Base-by-base conservation (phyloP, 2,888 invertebrate genomes). In the Eurois occulta region DNA sequence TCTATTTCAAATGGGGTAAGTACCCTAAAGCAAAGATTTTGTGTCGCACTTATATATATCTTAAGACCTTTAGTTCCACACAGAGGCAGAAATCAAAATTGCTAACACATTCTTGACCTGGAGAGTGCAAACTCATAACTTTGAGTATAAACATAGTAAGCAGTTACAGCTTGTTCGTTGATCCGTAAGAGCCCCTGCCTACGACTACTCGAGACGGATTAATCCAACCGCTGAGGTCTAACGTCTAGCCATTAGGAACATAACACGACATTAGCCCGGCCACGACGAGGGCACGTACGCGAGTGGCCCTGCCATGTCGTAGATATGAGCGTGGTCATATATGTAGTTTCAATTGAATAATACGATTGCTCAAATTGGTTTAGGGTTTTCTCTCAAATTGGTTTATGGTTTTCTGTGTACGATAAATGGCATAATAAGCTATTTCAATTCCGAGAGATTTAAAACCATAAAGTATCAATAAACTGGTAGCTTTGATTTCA, bases 181-280 rank as follows among this genome's bases (percentile, higher is more conserved):
- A 77, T 80, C 70, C 77, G 28, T 82, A 84, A 82, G 77, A 75
- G 83, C 35, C 68, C 68, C 73, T 75, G 78, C 76, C 82, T 79
- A 77, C 75, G 74, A 89, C 75, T 80, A 83, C 84, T 75, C 74
- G 72, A 69, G n/a, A 41, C 58, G 67, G 83, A 85, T 89, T 86
- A 86, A 82, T 79, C 77, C 83, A 81, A 75, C 72, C 78, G 48
- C 60, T 73, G 72, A 71, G 75, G 69, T 65, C 83, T 83, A 73
- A 79, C 58, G 74, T 62, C 75, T 48, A 64, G 64, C 80, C 72
- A 86, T 86, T 87, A 83, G 70, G 70, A 77, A 83, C 72, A 71
- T 78, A 70, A 81, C 70, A 77, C 69, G 75, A 86, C 73, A 82
- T 86, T 77, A 78, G 35, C 43, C 21, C 58, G 77, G 77, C 38